Conservation (phyloP, 2,797 vertebrate species). For the Cyclopterus lumpus region DNA sequence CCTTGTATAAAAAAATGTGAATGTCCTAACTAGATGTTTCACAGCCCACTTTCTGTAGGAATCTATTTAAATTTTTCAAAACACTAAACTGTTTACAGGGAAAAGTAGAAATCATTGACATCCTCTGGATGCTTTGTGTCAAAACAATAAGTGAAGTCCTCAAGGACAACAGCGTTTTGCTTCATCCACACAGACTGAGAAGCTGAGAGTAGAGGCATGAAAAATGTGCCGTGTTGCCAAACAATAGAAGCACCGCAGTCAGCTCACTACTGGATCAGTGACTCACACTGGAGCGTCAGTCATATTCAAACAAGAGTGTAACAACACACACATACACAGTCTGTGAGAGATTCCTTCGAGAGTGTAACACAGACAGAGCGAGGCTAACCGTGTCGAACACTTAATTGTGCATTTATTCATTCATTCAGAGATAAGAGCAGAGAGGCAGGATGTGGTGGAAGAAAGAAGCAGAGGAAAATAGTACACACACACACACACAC, state of each 20-base stretch:
- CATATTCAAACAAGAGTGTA: conserved; percentile 61
- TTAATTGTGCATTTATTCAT: conserved; percentile 64
- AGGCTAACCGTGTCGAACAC: conserved; percentile 48
- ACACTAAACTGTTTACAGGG: background rate
- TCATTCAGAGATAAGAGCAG: conserved; percentile 67
- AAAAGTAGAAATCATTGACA: background rate
- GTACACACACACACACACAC: conserved; percentile 21
- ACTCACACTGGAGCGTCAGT: conserved; percentile 75
- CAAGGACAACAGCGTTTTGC: background rate
- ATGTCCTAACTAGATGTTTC: background rate
- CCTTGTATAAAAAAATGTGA: background rate
- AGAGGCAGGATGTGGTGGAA: conserved; percentile 55
- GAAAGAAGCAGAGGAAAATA: conserved; percentile 47
- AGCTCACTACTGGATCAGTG: conserved; percentile 75
- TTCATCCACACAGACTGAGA: conserved; percentile 13
- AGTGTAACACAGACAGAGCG: conserved; percentile 26
- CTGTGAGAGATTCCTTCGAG: conserved; percentile 58
- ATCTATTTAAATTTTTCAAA: background rate
- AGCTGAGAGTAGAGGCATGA: conserved; percentile 38
- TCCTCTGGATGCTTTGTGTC: background rate
- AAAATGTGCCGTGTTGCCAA: conserved; percentile 55
- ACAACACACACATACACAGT: conserved; percentile 57
- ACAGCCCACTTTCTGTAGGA: background rate
- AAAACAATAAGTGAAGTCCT: conserved; percentile 1
- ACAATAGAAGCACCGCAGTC: conserved; percentile 78